phyloP scores from a whole-genome alignment of 2,888 invertebrate genomes.

The Ceriagrion tenellum region DNA sequence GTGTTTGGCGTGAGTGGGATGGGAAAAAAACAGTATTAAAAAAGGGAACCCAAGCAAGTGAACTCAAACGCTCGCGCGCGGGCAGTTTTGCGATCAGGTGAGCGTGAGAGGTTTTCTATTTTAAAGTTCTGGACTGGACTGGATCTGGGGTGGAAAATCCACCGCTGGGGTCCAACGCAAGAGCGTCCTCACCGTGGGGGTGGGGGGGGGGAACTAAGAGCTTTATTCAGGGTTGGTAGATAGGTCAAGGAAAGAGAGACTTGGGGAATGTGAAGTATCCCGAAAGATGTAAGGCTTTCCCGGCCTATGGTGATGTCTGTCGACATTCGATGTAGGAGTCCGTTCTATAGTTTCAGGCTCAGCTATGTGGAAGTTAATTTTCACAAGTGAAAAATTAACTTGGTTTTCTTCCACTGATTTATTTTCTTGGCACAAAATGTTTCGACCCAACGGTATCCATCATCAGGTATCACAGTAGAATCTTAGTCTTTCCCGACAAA shows the following conservation, averaged over 20 bases:
- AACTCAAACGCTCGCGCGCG: background rate
- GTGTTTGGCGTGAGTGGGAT: background rate
- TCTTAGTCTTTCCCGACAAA: too few relatives aligned
- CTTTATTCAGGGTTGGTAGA: background rate
- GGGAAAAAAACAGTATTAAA: background rate
- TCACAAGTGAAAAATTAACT: too few relatives aligned
- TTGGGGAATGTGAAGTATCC: background rate
- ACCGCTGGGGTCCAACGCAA: background rate
- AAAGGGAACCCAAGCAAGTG: background rate
- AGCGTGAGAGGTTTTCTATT: background rate
- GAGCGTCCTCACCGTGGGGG: background rate
- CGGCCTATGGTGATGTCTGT: background rate
- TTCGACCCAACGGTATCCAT: too few relatives aligned
- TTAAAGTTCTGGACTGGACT: background rate
- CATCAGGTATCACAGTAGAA: too few relatives aligned
- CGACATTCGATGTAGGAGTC: too few relatives aligned
- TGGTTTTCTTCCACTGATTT: too few relatives aligned
- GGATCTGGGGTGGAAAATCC: background rate
- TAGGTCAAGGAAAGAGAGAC: background rate
- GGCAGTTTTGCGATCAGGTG: background rate
- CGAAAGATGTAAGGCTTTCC: background rate
- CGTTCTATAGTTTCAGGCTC: too few relatives aligned
- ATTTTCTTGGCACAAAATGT: too few relatives aligned
- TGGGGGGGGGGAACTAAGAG: background rate
- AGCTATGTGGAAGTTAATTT: too few relatives aligned